Conservation (phyloP, 1,140 invertebrate species). For the Bradysia coprophila region DNA sequence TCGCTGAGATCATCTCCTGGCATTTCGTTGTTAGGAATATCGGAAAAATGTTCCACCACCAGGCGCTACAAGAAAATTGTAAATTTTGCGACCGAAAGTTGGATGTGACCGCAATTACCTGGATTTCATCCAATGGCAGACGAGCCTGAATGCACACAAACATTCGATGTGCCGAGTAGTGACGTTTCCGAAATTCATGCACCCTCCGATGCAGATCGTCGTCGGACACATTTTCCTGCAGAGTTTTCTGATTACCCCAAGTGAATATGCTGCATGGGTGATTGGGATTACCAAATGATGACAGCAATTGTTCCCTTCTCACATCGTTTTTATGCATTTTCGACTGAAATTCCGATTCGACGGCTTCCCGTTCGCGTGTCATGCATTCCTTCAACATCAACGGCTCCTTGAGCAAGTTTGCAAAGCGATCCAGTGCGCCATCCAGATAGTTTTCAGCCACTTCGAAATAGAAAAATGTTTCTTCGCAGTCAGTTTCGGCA, state of each 20-base stretch:
- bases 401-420: constrained; percentile 77
- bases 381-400: constrained; percentile 74
- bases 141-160: constrained; percentile 64
- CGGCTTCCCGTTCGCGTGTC: constrained; percentile 74
- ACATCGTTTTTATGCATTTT: constrained; percentile 17
- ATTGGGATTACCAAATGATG: constrained; percentile 37
- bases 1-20: constrained; percentile 34
- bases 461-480: constrained; percentile 77
- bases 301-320: constrained; percentile 46
- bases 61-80: constrained; percentile 13
- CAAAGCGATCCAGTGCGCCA: constrained; percentile 65
- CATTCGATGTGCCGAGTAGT: constrained; percentile 84
- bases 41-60: constrained; percentile 39
- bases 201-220: constrained; percentile 41
- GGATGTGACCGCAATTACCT: constrained; percentile 24
- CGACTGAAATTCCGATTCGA: constrained; percentile 51
- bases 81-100: not conserved
- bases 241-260: constrained; percentile 68
- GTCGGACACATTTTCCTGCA: constrained; percentile 48
- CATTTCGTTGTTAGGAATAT: constrained; percentile 40
- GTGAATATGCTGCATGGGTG: constrained; percentile 63
- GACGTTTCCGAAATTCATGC: constrained; percentile 57
- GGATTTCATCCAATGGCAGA: constrained; percentile 53
- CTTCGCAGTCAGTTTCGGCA: constrained; percentile 67
- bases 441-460: constrained; percentile 57